Evolutionary conservation across 2,888 invertebrate genomes (phyloP).

Genomic region (Ochropacha duplaris): DNA sequence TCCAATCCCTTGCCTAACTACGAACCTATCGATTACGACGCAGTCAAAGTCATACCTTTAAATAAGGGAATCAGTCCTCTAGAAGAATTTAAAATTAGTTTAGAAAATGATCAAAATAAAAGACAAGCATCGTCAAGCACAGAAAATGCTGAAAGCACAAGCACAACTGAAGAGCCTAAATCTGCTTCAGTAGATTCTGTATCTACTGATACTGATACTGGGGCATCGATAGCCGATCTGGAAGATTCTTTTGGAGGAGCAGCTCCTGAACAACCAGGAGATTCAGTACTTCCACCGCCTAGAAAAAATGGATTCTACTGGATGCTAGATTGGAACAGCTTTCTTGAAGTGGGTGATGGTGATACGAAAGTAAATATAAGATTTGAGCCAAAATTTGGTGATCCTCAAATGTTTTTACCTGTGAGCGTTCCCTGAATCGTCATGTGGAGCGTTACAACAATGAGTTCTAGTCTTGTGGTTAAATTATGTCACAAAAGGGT

Average conservation of each 20-base stretch:
- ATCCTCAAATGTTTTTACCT: conserved; percentile 89
- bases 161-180: conserved; percentile 40
- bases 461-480: conserved; percentile 56
- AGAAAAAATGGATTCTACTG: conserved; percentile 92
- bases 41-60: conserved; percentile 72
- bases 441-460: conserved; percentile 22
- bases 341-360: conserved; percentile 91
- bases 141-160: conserved; percentile 31
- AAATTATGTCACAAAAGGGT: conserved; percentile 20
- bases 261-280: conserved; percentile 79
- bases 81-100: conserved; percentile 45
- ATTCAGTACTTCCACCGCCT: conserved; percentile 85
- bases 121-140: conserved; percentile 48
- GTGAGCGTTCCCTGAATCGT: conserved; percentile 86
- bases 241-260: conserved; percentile 91
- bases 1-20: conserved; percentile 44
- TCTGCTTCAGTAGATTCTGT: conserved; percentile 47
- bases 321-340: conserved; percentile 93
- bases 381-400: conserved; percentile 91
- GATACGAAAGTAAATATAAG: conserved; percentile 89
- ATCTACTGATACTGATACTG: conserved; percentile 74
- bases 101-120: conserved; percentile 59
- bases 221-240: conserved; percentile 85
- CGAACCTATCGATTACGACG: conserved; percentile 70
- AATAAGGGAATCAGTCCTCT: conserved; percentile 63